Percentiles rank a stretch among this genome's conserved stretches.
phyloP scores from a whole-genome alignment of 1,140 invertebrate species.

The Drosophila gunungcola region DNA sequence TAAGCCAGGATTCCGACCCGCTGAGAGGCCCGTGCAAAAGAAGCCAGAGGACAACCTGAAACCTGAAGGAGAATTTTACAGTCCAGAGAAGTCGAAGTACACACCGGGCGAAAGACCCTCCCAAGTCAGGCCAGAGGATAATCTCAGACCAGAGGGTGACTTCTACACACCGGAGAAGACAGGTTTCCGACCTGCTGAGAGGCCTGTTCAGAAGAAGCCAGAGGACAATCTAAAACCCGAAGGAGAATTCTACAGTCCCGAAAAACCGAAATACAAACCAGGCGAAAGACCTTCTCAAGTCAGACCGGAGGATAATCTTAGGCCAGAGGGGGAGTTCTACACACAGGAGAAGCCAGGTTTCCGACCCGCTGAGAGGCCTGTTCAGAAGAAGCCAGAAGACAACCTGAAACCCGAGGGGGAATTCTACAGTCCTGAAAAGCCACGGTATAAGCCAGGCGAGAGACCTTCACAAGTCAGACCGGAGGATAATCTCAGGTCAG shows the following conservation, averaged over 20 bases:
- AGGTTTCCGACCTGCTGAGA: conserved; percentile 85
- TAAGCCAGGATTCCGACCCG: no score
- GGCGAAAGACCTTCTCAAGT: no score
- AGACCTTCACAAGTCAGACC: not conserved
- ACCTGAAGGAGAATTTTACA: conserved; percentile 5
- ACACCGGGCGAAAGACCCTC: conserved; percentile 84
- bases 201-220: conserved; percentile 85
- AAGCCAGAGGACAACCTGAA: no score
- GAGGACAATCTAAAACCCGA: conserved; percentile 87
- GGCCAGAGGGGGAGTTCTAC: no score
- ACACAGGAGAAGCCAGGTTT: no score
- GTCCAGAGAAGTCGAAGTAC: conserved; percentile 85
- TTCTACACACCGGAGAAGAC: conserved; percentile 86
- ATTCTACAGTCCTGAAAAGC: conserved; percentile 75
- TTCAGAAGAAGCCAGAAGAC: conserved; percentile 85
- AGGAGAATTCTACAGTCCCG: conserved; percentile 86
- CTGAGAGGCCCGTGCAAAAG: no score
- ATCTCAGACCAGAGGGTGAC: conserved; percentile 87
- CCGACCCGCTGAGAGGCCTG: no score
- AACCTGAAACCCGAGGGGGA: conserved; percentile 88
- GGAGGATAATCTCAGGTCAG: not conserved
- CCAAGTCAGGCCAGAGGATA: conserved; percentile 85
- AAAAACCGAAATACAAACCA: conserved; percentile 47
- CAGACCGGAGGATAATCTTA: no score
- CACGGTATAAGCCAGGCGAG: conserved; percentile 3